Conservation (phyloP, 1,140 invertebrate genomes). For the Cyclina sinensis region DNA sequence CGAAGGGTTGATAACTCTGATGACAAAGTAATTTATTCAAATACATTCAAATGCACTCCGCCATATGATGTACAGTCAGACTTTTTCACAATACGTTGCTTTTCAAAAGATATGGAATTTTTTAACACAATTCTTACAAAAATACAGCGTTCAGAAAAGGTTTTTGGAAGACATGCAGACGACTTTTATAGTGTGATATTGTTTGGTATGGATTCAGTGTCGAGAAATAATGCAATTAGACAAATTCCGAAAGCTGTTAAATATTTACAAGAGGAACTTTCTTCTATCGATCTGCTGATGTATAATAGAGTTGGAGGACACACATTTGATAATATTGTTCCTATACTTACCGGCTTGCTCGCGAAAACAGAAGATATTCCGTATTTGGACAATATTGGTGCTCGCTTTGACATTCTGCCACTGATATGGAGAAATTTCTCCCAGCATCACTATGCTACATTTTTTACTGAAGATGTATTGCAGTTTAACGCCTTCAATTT, state of each 20-base stretch:
- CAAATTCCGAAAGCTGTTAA: constrained; percentile 92
- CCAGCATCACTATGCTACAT: constrained; percentile 85
- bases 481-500: constrained; percentile 87
- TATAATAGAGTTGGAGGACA: constrained; percentile 82
- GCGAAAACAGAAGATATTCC: constrained; percentile 36
- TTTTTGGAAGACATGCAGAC: background rate
- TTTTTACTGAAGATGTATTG: constrained; percentile 87
- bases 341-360: constrained; percentile 49
- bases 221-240: constrained; percentile 93
- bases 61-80: constrained; percentile 83
- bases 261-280: constrained; percentile 87
- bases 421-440: constrained; percentile 87
- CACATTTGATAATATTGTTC: constrained; percentile 63
- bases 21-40: constrained; percentile 80
- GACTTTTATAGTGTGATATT: constrained; percentile 89
- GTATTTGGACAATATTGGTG: constrained; percentile 6
- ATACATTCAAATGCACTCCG: constrained; percentile 68
- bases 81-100: constrained; percentile 84
- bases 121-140: constrained; percentile 61
- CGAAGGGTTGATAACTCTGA: constrained; percentile 20
- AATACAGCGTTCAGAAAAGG: constrained; percentile 15
- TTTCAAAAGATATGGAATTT: constrained; percentile 72
- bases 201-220: constrained; percentile 94
- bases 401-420: constrained; percentile 53
- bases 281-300: constrained; percentile 79